Evolutionary conservation across 2,113 vertebrate genomes (phyloP).

Genomic region (Aviceda subcristata): DNA sequence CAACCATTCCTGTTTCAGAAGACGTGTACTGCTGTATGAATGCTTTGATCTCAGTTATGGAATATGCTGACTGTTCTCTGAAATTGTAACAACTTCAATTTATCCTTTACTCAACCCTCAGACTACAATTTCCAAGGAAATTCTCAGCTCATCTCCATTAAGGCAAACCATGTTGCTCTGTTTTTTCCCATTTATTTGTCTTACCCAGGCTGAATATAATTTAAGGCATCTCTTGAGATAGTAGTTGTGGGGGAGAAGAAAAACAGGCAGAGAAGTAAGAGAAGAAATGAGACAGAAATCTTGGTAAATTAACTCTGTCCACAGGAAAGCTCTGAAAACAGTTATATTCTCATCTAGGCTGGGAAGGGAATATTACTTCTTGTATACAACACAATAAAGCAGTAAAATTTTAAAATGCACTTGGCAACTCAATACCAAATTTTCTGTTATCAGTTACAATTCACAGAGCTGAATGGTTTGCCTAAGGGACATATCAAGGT

Average conservation of each 20-base stretch:
- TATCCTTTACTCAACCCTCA: neutral
- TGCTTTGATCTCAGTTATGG: neutral
- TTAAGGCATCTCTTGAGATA: neutral
- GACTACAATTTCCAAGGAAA: neutral
- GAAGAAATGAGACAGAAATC: neutral
- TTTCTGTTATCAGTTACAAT: neutral
- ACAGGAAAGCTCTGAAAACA: neutral
- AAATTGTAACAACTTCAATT: neutral
- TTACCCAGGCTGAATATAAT: neutral
- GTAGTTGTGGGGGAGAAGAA: neutral
- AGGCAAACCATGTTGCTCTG: neutral
- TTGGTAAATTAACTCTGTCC: neutral
- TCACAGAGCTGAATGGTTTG: neutral
- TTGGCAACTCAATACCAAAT: neutral
- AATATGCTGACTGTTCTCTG: neutral
- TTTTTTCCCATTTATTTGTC: neutral
- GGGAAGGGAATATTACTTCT: neutral
- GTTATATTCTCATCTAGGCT: neutral
- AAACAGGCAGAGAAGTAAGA: neutral
- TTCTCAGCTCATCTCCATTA: neutral
- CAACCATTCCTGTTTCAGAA: neutral
- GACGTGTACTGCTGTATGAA: neutral
- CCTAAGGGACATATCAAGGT: neutral
- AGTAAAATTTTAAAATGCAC: neutral
- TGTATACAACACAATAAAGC: neutral